Base-by-base conservation (phyloP, 2,113 vertebrate genomes). In the Paracanthobrama guichenoti region DNA sequence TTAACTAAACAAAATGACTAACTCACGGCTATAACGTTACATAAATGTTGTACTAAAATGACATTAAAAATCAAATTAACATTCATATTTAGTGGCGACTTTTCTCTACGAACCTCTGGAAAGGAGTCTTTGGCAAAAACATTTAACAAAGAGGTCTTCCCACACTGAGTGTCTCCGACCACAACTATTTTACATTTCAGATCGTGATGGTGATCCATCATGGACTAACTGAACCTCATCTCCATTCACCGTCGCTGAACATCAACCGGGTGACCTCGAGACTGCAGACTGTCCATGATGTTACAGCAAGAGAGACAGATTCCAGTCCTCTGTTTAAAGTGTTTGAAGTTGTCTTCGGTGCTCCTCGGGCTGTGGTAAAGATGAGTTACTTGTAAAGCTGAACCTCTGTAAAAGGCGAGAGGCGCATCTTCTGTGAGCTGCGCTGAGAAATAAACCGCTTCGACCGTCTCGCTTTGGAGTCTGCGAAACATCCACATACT, bases 51-150 rank as follows among this genome's bases (percentile, higher is more conserved):
- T 22, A 72, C 22, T 2, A 12, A 24, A 60, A 60, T 24, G 0
- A 14, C 22, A 46, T 44, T 46, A 6, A 72, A 24, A 44, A 12
- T 13, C 39, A 2, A 72, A 72, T 24, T 72, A n/a, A 69, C 11
- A 20, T 44, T 44, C 10, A 26, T 14, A 55, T 20, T 55, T 55
- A 24, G 3, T 8, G 4, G n/a, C 14, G 22, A 28, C 46, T 50
- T 50, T 75, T 53, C 39, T 60, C 20, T n/a, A 74, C 91, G 73
- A 92, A 97, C 96, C 96, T 97, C 95, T 1, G 96, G 96, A 88
- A 96, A 97, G 84, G 93, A 95, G 55, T 86, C 85, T 60, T 86
- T 86, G 14, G 85, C 85, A 71, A 86, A 86, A 7, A 86, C 93
- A 67, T 71, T 90, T 28, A 90, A 42, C 84, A 90, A 59, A 44